phyloP scores from a whole-genome alignment of 2,113 vertebrate species.

The Caloenas nicobarica region DNA sequence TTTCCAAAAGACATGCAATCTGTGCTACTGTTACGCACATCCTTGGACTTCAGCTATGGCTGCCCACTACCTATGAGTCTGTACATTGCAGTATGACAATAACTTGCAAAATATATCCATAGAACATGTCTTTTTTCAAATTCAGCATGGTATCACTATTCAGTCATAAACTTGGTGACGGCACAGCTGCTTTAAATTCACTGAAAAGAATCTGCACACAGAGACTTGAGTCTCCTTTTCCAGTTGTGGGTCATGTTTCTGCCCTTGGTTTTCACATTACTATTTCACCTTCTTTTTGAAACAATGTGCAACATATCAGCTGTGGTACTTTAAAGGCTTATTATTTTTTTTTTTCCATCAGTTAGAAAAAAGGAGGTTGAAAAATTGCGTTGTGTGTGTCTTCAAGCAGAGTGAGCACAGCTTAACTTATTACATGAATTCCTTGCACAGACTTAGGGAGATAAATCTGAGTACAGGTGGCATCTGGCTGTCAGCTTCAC shows the following conservation, averaged over 20 bases:
- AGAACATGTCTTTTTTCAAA: not conserved
- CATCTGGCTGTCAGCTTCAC: not conserved
- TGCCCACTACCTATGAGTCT: not conserved
- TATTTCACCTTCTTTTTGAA: not conserved
- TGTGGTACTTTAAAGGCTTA: not conserved
- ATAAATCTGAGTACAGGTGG: not conserved
- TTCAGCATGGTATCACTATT: not conserved
- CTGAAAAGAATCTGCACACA: not conserved
- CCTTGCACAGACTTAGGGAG: not conserved
- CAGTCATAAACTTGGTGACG: not conserved
- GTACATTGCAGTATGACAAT: not conserved
- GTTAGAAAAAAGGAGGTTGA: not conserved
- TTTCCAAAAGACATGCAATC: not conserved
- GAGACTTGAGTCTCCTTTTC: not conserved
- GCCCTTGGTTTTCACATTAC: not conserved
- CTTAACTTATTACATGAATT: not conserved
- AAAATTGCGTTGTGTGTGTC: not conserved
- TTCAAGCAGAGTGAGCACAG: not conserved
- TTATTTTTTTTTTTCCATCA: not conserved
- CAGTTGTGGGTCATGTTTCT: not conserved
- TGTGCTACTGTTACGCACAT: rapidly evolving
- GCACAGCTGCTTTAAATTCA: not conserved
- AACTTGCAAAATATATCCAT: not conserved
- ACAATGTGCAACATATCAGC: not conserved
- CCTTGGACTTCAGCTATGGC: not conserved